Base-by-base conservation (phyloP, 2,797 vertebrate genomes). In the Macropodus opercularis region DNA sequence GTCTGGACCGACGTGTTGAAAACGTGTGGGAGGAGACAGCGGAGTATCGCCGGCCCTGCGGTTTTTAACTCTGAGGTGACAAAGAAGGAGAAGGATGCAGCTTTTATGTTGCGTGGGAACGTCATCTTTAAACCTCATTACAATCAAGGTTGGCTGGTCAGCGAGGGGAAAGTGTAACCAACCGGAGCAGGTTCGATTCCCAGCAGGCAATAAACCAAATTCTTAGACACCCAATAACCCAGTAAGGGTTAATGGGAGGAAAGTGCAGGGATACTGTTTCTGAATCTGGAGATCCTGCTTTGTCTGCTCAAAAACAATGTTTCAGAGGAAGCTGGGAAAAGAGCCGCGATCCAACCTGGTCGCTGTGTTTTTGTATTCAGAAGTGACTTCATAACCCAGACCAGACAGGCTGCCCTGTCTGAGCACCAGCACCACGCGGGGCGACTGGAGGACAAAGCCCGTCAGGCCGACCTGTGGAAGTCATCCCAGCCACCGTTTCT, bases 71-170 rank as follows among this genome's bases (percentile, higher is more conserved):
- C 26, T 0, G 34, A 75, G 69, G 71, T 38, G 14, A 39, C 57
- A 26, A 69, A 27, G 17, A 24, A 22, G 24, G 52, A 49, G 26
- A 39, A n/a, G 15, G 6, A n/a, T 47, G 35, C 48, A 23, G 40
- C 75, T 27, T 71, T 47, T 17, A 34, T 2, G 8, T 14, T 48
- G 61, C 54, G 47, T 77, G 79, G 62, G 79, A 83, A 75, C 24
- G 49, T 43, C 81, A 82, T 77, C 80, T 84, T 85, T 80, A 69
- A 81, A 83, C 41, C 70, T 79, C 78, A 48, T 84, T 68, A 81
- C 44, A 15, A 52, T 66, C 23, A 41, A 1, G 11, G 22, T 22
- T 7, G 19, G 12, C 63, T 32, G 59, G 56, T 69, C 58, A 43
- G 52, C 49, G 32, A 48, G 19, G 39, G 8, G n/a, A 46, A 29